phyloP scores from a whole-genome alignment of 2,797 vertebrate genomes.

The Pseudopleuronectes americanus region DNA sequence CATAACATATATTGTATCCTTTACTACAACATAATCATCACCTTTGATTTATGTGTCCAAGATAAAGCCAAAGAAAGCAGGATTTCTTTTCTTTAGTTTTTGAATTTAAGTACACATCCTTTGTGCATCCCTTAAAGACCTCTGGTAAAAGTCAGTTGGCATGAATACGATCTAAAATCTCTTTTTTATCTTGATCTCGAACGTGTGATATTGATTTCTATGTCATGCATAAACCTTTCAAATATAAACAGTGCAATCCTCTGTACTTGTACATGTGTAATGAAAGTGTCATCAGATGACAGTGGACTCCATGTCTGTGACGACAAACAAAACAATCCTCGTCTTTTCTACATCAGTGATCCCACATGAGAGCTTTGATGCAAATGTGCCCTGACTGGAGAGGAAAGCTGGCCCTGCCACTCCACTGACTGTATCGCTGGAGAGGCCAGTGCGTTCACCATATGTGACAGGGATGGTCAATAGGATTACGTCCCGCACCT shows the following conservation, averaged over 20 bases:
- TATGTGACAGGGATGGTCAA: conserved; percentile 84
- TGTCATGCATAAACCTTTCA: no score
- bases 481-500: conserved; percentile 79
- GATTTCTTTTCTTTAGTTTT: background rate
- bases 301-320: conserved; percentile 14
- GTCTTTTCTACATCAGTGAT: conserved; percentile 56
- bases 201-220: no score
- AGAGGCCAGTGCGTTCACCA: conserved; percentile 81
- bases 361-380: conserved; percentile 60
- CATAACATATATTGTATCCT: no score
- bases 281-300: conserved; percentile 25
- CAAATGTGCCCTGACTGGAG: conserved; percentile 67
- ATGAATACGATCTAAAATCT: no score
- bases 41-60: background rate
- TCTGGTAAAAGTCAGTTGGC: no score
- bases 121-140: no score
- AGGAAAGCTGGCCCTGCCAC: conserved; percentile 78
- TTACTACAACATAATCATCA: background rate
- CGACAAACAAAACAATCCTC: conserved; percentile 28
- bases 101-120: no score
- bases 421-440: conserved; percentile 79
- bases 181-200: no score
- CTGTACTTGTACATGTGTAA: background rate
- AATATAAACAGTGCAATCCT: background rate
- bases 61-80: background rate